Evolutionary conservation across 2,888 invertebrate species (phyloP).

Genomic region (Agrochola litura): DNA sequence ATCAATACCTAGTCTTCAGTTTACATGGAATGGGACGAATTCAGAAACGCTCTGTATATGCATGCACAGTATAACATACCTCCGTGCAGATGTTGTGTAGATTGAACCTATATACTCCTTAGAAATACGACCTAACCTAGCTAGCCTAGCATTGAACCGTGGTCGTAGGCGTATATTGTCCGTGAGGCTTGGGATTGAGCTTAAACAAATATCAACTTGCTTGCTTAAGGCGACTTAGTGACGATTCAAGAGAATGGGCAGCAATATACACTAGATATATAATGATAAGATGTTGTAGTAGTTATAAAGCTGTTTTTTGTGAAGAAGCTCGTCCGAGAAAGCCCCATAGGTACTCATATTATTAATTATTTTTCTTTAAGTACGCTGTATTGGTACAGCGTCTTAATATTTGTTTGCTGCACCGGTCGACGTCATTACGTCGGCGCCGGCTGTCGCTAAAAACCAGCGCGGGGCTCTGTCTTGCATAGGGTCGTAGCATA

Average conservation of each 20-base stretch:
- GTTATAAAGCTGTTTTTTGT: not conserved
- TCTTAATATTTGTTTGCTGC: too few species aligned
- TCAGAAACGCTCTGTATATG: not conserved
- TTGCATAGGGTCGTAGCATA: too few species aligned
- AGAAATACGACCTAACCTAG: slow-evolving; percentile 18
- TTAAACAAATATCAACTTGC: slow-evolving; percentile 35
- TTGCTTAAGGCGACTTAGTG: slow-evolving; percentile 1
- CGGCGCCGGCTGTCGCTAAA: too few species aligned
- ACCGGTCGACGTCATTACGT: too few species aligned
- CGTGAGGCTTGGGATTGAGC: slow-evolving; percentile 13
- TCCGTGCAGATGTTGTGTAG: slow-evolving; percentile 14
- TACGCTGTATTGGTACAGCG: too few species aligned
- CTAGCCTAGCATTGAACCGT: slow-evolving; percentile 8
- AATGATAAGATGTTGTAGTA: not conserved
- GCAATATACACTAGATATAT: not conserved
- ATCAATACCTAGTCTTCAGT: not conserved
- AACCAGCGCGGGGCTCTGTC: too few species aligned
- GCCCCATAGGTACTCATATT: too few species aligned
- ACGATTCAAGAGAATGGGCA: not conserved
- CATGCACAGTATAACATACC: not conserved
- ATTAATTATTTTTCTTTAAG: too few species aligned
- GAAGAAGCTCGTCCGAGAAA: not conserved
- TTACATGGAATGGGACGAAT: not conserved
- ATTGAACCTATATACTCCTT: not conserved
- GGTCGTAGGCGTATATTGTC: slow-evolving; percentile 21